These are phyloP conservation scores for Notarius lentiginosus DNA, from an alignment of 2,113 vertebrate genomes.

Conservation along the genomic window DNA sequence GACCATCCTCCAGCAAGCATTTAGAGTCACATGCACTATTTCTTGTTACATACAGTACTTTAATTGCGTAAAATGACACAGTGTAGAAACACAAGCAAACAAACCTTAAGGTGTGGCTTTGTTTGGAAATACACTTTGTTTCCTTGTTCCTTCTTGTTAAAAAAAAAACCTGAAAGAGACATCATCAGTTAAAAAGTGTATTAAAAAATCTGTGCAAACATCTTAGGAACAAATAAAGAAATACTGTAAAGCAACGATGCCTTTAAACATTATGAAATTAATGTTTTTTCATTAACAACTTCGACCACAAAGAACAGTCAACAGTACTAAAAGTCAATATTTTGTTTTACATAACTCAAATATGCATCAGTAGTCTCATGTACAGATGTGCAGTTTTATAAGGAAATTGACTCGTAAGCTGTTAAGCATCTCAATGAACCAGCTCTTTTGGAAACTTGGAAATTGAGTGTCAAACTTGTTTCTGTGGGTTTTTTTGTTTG, in stretches of 20 bases:
- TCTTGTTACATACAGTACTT: not conserved
- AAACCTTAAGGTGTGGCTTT: not conserved
- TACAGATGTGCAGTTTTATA: not conserved
- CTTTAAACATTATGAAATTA: not conserved
- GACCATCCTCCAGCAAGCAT: not conserved
- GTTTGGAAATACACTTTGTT: not conserved
- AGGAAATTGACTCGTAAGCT: not conserved
- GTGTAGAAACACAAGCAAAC: slow-evolving; percentile 9
- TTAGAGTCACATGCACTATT: not conserved
- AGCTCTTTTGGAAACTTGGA: not conserved
- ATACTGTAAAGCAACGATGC: not conserved
- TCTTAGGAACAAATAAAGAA: not conserved
- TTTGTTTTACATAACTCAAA: not conserved
- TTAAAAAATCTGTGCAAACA: not conserved
- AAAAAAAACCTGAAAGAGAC: not conserved
- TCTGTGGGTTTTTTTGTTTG: too few relatives aligned
- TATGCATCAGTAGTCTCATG: not conserved
- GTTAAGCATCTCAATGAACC: not conserved
- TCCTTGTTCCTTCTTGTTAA: slow-evolving; percentile 22
- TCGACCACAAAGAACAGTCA: not conserved
- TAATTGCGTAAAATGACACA: not conserved
- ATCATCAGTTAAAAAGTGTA: not conserved
- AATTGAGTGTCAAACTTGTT: not conserved
- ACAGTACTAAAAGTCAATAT: not conserved
- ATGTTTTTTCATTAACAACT: not conserved